These are phyloP conservation scores for Hedya salicella DNA, from an alignment of 2,888 invertebrate genomes.

Conservation along the genomic window DNA sequence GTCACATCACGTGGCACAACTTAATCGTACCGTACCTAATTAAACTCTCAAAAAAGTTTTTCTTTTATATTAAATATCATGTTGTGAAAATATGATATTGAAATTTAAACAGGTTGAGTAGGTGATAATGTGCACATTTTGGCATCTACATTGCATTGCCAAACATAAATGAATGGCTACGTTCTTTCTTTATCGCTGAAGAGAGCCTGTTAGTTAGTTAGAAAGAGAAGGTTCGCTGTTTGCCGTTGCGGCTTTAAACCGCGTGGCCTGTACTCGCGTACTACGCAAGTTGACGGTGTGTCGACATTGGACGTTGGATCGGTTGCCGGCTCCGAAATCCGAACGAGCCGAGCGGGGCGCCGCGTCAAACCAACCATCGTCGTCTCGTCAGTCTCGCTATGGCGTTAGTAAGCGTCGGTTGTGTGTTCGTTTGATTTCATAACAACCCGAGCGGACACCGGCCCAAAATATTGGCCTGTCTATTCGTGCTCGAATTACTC, in stretches of 20 bases:
- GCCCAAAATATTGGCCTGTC: slow-evolving; percentile 86
- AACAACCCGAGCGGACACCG: slow-evolving; percentile 85
- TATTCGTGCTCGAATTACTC: slow-evolving; percentile 80
- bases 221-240: slow-evolving; percentile 64
- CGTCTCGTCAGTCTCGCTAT: slow-evolving; percentile 81
- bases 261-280: slow-evolving; percentile 79
- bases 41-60: slow-evolving; percentile 10
- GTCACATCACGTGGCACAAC: background rate
- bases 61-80: slow-evolving; percentile 17
- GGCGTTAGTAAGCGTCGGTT: slow-evolving; percentile 79
- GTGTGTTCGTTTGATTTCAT: slow-evolving; percentile 80
- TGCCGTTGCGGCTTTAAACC: slow-evolving; percentile 56
- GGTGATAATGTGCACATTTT: slow-evolving; percentile 42
- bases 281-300: slow-evolving; percentile 84
- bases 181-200: slow-evolving; percentile 60
- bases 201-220: slow-evolving; percentile 47
- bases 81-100: slow-evolving; percentile 34
- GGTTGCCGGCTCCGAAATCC: slow-evolving; percentile 78
- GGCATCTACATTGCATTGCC: slow-evolving; percentile 65
- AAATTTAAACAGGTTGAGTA: slow-evolving; percentile 35
- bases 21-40: background rate
- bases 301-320: slow-evolving; percentile 85
- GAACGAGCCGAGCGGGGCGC: slow-evolving; percentile 55
- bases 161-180: slow-evolving; percentile 82
- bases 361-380: slow-evolving; percentile 45